A percentile compares a stretch with the other conserved stretches of the same genome.
Conservation (phyloP, 2,113 vertebrate species). For the Oceanites oceanicus region DNA sequence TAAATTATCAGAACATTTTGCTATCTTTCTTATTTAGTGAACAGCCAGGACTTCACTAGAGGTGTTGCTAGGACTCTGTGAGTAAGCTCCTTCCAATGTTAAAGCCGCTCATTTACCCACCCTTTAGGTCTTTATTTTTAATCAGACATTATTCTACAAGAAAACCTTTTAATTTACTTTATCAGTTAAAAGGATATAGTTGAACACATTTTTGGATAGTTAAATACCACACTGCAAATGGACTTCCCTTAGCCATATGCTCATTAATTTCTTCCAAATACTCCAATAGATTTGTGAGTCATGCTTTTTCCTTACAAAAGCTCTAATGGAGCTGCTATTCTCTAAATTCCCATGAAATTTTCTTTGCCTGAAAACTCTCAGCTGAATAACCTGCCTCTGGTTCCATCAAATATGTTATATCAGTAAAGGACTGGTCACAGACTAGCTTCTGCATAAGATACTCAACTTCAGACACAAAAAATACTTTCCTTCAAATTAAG, state of each 20-base stretch:
- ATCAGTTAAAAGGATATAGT: neutral
- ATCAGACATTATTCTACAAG: neutral
- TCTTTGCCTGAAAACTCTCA: neutral
- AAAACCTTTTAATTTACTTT: neutral
- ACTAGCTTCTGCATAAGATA: neutral
- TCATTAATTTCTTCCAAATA: conserved; percentile 23
- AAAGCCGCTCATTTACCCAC: neutral
- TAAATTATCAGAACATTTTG: neutral
- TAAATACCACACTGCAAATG: neutral
- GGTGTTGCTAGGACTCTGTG: neutral
- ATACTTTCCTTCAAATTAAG: neutral
- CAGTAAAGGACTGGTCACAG: neutral
- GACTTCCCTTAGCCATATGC: neutral
- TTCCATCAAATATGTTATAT: neutral
- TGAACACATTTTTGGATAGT: neutral
- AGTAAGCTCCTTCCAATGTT: neutral
- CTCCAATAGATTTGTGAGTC: neutral
- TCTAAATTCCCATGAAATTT: neutral
- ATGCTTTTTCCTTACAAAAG: neutral
- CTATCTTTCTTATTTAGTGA: neutral
- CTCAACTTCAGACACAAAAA: neutral
- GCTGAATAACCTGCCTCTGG: neutral
- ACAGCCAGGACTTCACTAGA: neutral
- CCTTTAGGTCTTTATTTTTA: neutral
- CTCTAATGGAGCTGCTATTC: neutral